Percentiles rank a stretch among this genome's conserved stretches.
phyloP scores from a whole-genome alignment of 2,888 invertebrate species.

The Apocheima hispidaria region DNA sequence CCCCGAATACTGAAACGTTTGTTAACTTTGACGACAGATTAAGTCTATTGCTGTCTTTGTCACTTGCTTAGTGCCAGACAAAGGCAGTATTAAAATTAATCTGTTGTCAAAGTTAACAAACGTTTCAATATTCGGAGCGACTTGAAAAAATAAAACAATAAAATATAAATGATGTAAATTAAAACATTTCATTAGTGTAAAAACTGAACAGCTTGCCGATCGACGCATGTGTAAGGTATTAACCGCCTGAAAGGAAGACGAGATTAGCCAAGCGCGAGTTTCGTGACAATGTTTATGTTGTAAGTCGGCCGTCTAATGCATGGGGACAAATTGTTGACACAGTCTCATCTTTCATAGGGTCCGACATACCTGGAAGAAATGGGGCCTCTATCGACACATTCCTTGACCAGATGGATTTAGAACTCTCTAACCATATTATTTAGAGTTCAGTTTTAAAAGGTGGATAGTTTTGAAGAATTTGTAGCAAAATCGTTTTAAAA shows the following conservation, averaged over 20 bases:
- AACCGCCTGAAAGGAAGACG: constrained; percentile 68
- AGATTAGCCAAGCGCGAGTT: constrained; percentile 82
- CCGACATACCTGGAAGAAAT: constrained; percentile 72
- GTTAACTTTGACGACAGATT: too few species aligned
- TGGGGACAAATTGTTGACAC: constrained; percentile 82
- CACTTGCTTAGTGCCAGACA: too few species aligned
- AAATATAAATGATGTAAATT: not conserved
- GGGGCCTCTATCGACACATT: constrained; percentile 49
- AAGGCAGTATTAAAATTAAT: too few species aligned
- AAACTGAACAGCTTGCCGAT: constrained; percentile 11
- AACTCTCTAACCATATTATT: constrained; percentile 44
- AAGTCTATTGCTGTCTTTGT: too few species aligned
- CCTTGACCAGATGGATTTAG: constrained; percentile 42
- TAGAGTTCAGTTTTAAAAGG: constrained; percentile 47
- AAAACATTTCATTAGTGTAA: not conserved
- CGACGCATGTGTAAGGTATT: constrained; percentile 78
- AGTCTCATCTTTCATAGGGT: constrained; percentile 82
- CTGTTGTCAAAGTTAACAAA: too few species aligned
- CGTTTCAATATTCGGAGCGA: too few species aligned
- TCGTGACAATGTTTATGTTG: constrained; percentile 81
- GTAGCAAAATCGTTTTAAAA: constrained; percentile 61
- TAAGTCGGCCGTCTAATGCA: constrained; percentile 73
- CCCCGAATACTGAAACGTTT: too few species aligned
- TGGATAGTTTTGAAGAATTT: constrained; percentile 46
- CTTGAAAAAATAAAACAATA: not conserved